Evolutionary conservation across 2,797 vertebrate species (phyloP).

Genomic region (Sphenopsis melanotis): DNA sequence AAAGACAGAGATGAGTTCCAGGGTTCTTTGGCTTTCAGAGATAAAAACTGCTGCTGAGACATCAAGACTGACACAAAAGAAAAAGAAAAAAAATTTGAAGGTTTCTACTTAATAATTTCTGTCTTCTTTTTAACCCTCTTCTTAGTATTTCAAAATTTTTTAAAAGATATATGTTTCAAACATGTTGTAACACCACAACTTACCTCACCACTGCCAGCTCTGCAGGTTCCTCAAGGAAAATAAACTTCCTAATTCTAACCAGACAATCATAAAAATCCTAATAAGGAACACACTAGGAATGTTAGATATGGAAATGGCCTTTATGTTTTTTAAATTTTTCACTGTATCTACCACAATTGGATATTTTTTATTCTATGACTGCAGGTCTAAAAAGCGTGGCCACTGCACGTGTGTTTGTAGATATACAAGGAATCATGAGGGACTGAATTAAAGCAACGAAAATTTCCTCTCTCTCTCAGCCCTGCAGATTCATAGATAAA

Average conservation of each 20-base stretch:
- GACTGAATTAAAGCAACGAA: neutral
- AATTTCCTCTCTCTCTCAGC: neutral
- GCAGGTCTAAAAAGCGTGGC: neutral
- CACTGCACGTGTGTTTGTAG: fast-evolving
- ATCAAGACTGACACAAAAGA: neutral
- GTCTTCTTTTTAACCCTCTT: neutral
- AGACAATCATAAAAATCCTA: neutral
- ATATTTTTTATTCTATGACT: neutral
- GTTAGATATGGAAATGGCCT: neutral
- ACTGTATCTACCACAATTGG: neutral
- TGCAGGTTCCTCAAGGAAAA: neutral
- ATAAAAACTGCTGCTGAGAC: neutral
- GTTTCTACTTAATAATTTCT: neutral
- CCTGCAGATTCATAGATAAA: neutral
- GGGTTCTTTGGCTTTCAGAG: neutral
- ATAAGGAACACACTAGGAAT: neutral
- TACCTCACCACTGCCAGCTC: neutral
- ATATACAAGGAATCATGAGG: neutral
- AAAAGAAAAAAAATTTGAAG: neutral
- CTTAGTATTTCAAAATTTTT: neutral
- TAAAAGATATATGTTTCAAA: neutral
- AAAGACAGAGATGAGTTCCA: neutral
- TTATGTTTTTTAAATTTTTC: neutral
- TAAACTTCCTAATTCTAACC: neutral
- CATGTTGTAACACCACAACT: neutral